phyloP scores from a whole-genome alignment of 2,888 invertebrate species.

The Oegoconia quadripuncta region DNA sequence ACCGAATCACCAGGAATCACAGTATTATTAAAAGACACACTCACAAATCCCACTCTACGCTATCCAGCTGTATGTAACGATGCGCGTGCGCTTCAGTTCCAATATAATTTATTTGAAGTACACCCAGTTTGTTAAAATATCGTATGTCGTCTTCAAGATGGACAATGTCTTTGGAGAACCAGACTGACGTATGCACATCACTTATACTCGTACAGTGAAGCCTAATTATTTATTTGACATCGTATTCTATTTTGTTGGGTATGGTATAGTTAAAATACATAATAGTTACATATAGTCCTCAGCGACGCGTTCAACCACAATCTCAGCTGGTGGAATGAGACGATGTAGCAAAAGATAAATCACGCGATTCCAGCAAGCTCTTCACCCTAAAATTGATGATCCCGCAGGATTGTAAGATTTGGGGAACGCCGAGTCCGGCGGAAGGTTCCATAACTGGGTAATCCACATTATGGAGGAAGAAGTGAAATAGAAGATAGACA shows the following conservation, averaged over 20 bases:
- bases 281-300: no score
- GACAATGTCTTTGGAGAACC: slow-evolving; percentile 13
- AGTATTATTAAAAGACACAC: background rate
- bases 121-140: slow-evolving; percentile 23
- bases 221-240: slow-evolving; percentile 13
- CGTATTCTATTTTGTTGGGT: slow-evolving; percentile 6
- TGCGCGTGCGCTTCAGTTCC: slow-evolving; percentile 11
- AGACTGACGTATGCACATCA: slow-evolving; percentile 11
- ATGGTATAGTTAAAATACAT: background rate
- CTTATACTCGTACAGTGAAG: slow-evolving; percentile 11
- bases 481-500: no score
- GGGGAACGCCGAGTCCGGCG: no score
- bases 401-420: no score
- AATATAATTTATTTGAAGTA: slow-evolving; percentile 19
- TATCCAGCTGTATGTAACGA: slow-evolving; percentile 5
- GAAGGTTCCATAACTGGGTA: no score
- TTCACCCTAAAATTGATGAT: no score
- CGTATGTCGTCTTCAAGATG: slow-evolving; percentile 13
- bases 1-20: no score
- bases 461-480: no score
- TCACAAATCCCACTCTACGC: background rate
- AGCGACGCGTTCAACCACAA: no score
- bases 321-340: no score
- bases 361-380: no score
- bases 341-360: no score